These are phyloP conservation scores for Drosophila bocki DNA, from an alignment of 1,140 invertebrate species.

Conservation along the genomic window DNA sequence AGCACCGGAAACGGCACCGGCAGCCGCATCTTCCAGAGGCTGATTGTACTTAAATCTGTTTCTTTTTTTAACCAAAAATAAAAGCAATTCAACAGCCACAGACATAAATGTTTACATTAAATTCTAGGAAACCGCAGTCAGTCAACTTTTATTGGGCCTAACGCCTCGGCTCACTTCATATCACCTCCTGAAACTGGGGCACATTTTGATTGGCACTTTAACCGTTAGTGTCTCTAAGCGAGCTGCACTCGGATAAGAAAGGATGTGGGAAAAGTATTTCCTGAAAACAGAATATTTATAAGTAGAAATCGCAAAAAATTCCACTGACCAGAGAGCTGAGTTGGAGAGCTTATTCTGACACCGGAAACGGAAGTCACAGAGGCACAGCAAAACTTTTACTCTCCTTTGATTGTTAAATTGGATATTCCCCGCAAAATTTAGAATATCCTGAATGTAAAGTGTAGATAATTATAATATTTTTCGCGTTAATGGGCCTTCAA, in stretches of 20 bases:
- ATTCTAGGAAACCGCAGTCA: constrained; percentile 1
- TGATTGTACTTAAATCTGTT: background rate
- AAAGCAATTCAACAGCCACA: background rate
- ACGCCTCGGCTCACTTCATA: constrained; percentile 15
- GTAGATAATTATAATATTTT: too few relatives aligned
- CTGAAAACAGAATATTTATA: constrained; percentile 1
- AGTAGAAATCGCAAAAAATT: background rate
- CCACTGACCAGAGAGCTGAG: background rate
- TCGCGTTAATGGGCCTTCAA: too few relatives aligned
- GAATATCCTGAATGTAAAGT: background rate
- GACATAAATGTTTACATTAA: background rate
- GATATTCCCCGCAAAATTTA: background rate
- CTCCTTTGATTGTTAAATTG: background rate
- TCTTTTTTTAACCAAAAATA: background rate
- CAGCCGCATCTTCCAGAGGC: too few relatives aligned
- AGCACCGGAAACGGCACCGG: too few relatives aligned
- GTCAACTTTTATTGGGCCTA: constrained; percentile 9
- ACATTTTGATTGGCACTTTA: constrained; percentile 13
- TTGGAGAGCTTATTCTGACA: background rate
- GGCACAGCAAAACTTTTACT: background rate
- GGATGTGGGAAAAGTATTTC: background rate
- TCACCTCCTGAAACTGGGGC: background rate
- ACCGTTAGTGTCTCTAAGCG: constrained; percentile 3
- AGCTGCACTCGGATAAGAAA: background rate
- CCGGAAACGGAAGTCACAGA: constrained; percentile 10